These are phyloP conservation scores for Nephrotoma appendiculata DNA, from an alignment of 2,888 invertebrate species.

Conservation along the genomic window DNA sequence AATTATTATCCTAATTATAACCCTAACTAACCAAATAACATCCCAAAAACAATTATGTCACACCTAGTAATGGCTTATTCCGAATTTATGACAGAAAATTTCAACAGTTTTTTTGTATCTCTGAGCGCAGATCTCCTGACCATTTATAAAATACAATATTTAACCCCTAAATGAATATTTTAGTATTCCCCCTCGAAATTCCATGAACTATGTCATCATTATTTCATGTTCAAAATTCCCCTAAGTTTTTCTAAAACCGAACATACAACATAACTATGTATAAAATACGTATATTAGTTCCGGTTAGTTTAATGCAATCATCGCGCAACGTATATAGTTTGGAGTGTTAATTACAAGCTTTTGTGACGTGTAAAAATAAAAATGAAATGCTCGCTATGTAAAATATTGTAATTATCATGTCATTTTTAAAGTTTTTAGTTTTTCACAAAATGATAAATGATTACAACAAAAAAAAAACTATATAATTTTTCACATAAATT, in stretches of 20 bases:
- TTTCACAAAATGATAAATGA: not conserved
- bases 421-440: not conserved
- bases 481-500: not conserved
- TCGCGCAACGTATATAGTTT: not conserved
- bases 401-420: not conserved
- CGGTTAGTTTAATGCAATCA: not conserved
- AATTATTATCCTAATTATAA: not conserved
- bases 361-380: not conserved
- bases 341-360: not conserved
- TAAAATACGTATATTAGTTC: not conserved
- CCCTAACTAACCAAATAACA: not conserved
- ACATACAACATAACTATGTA: not conserved
- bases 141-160: not conserved
- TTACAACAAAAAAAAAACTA: not conserved
- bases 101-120: not conserved
- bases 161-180: not conserved
- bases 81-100: not conserved
- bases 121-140: not conserved
- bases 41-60: not conserved
- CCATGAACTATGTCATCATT: not conserved
- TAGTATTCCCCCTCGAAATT: not conserved
- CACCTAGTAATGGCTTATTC: not conserved
- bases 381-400: not conserved
- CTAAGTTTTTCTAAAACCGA: not conserved
- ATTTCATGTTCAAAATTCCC: not conserved